These are phyloP conservation scores for Scelioninae gen. 2 DNA, from an alignment of 2,888 invertebrate species.

Conservation along the genomic window DNA sequence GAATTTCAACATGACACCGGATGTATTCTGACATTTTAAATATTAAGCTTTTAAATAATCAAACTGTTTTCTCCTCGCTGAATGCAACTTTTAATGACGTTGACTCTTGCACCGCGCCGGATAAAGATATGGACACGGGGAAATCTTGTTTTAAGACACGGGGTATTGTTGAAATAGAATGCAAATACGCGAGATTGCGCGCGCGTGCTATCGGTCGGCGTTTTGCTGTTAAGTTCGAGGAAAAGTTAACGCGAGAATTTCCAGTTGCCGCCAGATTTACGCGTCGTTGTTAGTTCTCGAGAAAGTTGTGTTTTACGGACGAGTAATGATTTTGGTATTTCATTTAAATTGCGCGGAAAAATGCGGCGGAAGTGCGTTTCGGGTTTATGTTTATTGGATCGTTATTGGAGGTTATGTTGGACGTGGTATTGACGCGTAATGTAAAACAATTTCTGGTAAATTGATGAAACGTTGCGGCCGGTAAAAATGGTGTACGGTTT, in stretches of 20 bases:
- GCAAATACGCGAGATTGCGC: constrained; percentile 42
- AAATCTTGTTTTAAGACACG: constrained; percentile 49
- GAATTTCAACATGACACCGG: too few species aligned
- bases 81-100: constrained; percentile 47
- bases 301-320: constrained; percentile 41
- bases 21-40: too few species aligned
- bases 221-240: constrained; percentile 42
- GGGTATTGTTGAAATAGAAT: constrained; percentile 51
- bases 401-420: constrained; percentile 11
- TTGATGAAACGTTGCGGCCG: too few species aligned
- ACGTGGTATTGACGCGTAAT: constrained; percentile 18
- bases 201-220: constrained; percentile 38
- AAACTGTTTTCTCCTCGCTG: constrained; percentile 28
- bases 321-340: constrained; percentile 43
- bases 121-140: constrained; percentile 48
- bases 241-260: constrained; percentile 45
- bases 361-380: constrained; percentile 22
- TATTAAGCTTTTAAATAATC: constrained; percentile 21
- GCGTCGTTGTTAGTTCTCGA: constrained; percentile 27
- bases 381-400: constrained; percentile 34
- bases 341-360: constrained; percentile 30
- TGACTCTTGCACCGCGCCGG: constrained; percentile 41
- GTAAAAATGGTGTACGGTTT: too few species aligned
- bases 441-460: too few species aligned
- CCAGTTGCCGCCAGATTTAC: constrained; percentile 35